Evolutionary conservation across 2,888 invertebrate genomes (phyloP).

Genomic region (Mayetiola destructor): DNA sequence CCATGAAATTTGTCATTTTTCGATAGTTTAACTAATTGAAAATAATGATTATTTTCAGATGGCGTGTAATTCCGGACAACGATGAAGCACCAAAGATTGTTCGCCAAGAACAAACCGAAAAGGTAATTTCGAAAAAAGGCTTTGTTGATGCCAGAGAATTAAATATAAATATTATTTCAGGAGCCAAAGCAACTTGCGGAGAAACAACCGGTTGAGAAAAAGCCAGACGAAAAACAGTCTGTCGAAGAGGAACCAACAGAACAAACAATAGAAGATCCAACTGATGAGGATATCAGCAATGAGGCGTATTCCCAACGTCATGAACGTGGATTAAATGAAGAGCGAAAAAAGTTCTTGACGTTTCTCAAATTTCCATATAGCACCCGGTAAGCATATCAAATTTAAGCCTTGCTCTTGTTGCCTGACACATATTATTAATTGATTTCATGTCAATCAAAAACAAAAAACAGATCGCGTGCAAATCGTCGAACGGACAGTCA

Average conservation of each 20-base stretch:
- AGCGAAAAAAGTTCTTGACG: constrained; percentile 50
- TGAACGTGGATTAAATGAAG: constrained; percentile 47
- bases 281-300: constrained; percentile 65
- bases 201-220: not conserved
- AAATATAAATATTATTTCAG: too few relatives aligned
- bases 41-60: constrained; percentile 15
- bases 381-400: too few relatives aligned
- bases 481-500: constrained; percentile 52
- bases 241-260: not conserved
- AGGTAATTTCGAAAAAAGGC: not conserved
- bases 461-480: constrained; percentile 43
- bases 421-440: too few relatives aligned
- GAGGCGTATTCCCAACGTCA: constrained; percentile 55
- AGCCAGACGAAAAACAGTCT: not conserved
- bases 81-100: not conserved
- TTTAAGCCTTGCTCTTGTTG: too few relatives aligned
- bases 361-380: constrained; percentile 35
- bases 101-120: not conserved
- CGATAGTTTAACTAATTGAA: not conserved
- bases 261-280: not conserved
- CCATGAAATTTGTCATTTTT: not conserved
- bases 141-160: too few relatives aligned
- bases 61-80: constrained; percentile 15
- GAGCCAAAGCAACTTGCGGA: constrained; percentile 19
- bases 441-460: too few relatives aligned